These are phyloP conservation scores for Tribolium castaneum DNA, from an alignment of 1,140 invertebrate genomes.

Conservation along the genomic window DNA sequence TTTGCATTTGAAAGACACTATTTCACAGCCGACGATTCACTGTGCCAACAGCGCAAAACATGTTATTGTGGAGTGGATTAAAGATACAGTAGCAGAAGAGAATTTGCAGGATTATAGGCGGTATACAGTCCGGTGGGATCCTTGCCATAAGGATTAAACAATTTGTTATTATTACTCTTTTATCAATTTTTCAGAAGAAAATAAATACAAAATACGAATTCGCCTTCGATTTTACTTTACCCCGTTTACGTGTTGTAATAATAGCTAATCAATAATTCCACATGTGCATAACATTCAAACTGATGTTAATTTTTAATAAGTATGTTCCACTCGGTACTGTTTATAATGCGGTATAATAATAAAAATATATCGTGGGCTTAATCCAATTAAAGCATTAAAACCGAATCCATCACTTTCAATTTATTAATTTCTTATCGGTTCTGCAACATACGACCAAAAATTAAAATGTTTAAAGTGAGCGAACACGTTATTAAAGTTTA, in stretches of 20 bases:
- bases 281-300: too few relatives aligned
- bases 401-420: background rate
- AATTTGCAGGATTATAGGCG: conserved; percentile 62
- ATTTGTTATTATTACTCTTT: background rate
- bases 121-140: conserved; percentile 64
- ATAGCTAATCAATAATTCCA: too few relatives aligned
- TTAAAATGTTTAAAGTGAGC: background rate
- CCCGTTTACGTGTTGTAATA: too few relatives aligned
- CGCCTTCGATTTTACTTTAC: too few relatives aligned
- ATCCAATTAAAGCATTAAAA: background rate
- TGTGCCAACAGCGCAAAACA: conserved; percentile 64
- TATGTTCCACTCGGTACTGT: background rate
- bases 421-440: too few relatives aligned
- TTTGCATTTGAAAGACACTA: conserved; percentile 64
- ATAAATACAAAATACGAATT: too few relatives aligned
- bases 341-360: background rate
- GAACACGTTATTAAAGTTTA: background rate
- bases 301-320: too few relatives aligned
- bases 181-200: too few relatives aligned
- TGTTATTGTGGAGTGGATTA: conserved; percentile 67
- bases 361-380: background rate
- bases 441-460: background rate
- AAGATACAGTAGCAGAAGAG: conserved; percentile 65
- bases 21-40: conserved; percentile 59
- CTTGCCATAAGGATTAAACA: conserved; percentile 22